Conservation (phyloP, 2,113 vertebrate genomes). For the Lynx canadensis region DNA sequence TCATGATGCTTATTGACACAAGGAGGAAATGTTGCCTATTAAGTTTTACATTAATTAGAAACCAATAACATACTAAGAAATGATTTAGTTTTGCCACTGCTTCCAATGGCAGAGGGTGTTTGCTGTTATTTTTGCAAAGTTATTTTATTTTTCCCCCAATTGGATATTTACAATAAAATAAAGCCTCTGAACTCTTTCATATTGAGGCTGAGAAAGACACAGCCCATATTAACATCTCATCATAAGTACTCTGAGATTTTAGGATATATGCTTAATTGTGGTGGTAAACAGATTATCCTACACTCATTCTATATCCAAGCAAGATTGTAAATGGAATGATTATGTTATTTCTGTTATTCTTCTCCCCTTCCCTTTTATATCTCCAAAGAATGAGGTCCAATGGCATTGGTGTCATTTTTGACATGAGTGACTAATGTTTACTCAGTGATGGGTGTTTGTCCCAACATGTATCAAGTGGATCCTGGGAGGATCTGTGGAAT, state of each 20-base stretch:
- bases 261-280: background rate
- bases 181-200: background rate
- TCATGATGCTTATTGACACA: background rate
- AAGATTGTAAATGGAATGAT: background rate
- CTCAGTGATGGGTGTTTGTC: background rate
- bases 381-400: background rate
- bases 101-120: background rate
- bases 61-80: background rate
- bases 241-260: background rate
- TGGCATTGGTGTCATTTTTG: background rate
- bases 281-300: no score
- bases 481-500: background rate
- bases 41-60: constrained; percentile 5
- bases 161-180: background rate
- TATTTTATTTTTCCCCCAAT: background rate
- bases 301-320: background rate
- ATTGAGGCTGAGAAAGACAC: no score
- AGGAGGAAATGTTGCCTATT: background rate
- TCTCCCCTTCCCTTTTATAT: background rate
- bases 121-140: background rate
- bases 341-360: background rate
- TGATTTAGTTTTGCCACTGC: background rate
- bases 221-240: no score
- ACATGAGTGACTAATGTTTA: background rate
- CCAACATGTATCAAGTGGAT: background rate